phyloP scores from a whole-genome alignment of 23 tunicate species.

The Trididemnum clinides region DNA sequence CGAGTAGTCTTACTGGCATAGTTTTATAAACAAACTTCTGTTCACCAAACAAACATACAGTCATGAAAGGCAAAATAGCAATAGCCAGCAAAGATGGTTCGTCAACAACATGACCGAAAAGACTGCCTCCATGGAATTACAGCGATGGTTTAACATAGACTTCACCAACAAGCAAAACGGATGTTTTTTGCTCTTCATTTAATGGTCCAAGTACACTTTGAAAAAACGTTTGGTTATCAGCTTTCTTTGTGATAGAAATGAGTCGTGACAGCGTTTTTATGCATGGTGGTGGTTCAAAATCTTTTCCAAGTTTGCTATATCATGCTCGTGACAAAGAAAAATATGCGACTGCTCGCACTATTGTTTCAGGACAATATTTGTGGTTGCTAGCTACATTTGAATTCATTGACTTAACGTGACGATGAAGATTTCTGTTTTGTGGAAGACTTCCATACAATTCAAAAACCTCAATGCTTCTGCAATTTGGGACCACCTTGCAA shows the following conservation, averaged over 20 bases:
- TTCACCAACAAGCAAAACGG: neutral
- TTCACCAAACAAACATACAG: neutral
- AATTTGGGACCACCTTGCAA: neutral
- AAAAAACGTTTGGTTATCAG: neutral
- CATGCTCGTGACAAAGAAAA: slow-evolving; percentile 15
- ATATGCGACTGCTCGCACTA: too few species aligned
- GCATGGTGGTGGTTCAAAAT: neutral
- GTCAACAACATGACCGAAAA: neutral
- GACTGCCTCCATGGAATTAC: neutral
- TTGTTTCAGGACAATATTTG: too few species aligned
- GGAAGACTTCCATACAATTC: neutral
- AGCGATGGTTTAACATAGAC: neutral
- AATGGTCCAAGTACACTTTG: neutral
- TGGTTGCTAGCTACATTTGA: too few species aligned
- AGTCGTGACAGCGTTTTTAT: neutral
- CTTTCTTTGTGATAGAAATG: neutral
- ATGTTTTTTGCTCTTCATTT: neutral
- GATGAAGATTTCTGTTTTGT: neutral
- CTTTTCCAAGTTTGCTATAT: neutral
- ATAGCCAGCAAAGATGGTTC: neutral
- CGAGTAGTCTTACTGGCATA: neutral
- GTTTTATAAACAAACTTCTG: neutral
- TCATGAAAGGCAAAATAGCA: neutral
- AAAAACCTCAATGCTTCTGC: neutral
- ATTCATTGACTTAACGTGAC: neutral